Evolutionary conservation across 2,888 invertebrate species (phyloP).

Genomic region (Caenorhabditis auriculariae): DNA sequence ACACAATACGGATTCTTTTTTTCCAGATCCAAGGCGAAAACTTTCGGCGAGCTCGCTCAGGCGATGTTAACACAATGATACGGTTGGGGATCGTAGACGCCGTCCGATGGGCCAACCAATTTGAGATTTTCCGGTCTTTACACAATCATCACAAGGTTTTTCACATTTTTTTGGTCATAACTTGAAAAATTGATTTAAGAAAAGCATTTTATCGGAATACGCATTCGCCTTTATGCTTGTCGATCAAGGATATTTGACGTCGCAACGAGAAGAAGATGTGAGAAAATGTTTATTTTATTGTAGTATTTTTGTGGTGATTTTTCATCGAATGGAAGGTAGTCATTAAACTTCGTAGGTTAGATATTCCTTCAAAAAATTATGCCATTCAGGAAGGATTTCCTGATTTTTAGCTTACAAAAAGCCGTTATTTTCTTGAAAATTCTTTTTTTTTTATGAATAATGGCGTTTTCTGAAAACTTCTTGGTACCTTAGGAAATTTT

Average conservation of each 20-base stretch:
- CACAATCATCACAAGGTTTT: constrained; percentile 9
- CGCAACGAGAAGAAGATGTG: constrained; percentile 10
- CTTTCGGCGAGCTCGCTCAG: constrained; percentile 38
- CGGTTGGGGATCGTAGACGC: constrained; percentile 35
- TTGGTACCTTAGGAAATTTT: too few relatives aligned
- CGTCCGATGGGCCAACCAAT: constrained; percentile 42
- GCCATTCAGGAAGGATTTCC: too few relatives aligned
- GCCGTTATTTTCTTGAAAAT: too few relatives aligned
- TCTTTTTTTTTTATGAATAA: too few relatives aligned
- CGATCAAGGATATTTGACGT: constrained; percentile 42
- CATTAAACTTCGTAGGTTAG: too few relatives aligned
- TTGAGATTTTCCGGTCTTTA: constrained; percentile 24
- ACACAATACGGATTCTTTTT: too few relatives aligned
- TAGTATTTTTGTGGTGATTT: too few relatives aligned
- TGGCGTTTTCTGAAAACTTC: too few relatives aligned
- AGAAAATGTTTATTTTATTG: too few relatives aligned
- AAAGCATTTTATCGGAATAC: constrained; percentile 37
- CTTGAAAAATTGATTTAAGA: constrained; percentile 12
- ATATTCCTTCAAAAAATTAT: too few relatives aligned
- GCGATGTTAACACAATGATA: constrained; percentile 45
- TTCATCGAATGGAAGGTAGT: too few relatives aligned
- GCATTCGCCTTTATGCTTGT: constrained; percentile 45
- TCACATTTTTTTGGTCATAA: not conserved
- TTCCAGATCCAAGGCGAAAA: constrained; percentile 21
- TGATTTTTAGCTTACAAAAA: too few relatives aligned